Percentiles rank a stretch among this genome's conserved stretches.
Conservation (phyloP, 2,888 invertebrate genomes). For the Mythimna vitellina region DNA sequence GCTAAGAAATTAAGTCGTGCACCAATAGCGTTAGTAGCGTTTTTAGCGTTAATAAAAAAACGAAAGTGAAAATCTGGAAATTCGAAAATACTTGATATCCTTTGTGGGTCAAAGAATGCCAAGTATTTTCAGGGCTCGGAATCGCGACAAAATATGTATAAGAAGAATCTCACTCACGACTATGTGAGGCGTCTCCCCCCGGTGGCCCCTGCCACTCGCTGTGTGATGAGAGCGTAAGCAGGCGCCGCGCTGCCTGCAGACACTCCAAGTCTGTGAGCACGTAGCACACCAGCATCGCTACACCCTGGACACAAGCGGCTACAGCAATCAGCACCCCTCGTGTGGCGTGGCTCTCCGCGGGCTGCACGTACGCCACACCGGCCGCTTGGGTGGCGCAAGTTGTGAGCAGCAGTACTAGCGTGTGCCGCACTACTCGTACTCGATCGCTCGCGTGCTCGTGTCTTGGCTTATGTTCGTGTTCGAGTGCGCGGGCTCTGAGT, state of each 20-base stretch:
- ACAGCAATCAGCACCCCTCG: constrained; percentile 79
- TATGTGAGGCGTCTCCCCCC: constrained; percentile 91
- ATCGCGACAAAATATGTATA: not conserved
- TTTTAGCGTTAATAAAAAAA: no score
- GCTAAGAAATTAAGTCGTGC: no score
- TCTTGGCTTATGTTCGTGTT: constrained; percentile 67
- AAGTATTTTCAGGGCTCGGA: no score
- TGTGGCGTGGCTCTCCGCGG: constrained; percentile 74
- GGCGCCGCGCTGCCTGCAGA: constrained; percentile 81
- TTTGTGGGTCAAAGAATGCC: no score
- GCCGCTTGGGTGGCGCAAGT: constrained; percentile 82
- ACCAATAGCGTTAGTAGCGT: no score
- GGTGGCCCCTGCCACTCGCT: constrained; percentile 89
- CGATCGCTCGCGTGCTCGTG: constrained; percentile 87
- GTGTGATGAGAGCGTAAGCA: constrained; percentile 78
- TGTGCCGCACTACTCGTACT: constrained; percentile 78
- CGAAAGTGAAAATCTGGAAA: no score
- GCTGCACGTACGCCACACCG: constrained; percentile 85
- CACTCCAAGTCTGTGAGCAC: constrained; percentile 91
- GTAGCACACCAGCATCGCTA: constrained; percentile 91
- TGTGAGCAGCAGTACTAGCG: constrained; percentile 78
- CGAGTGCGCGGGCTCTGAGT: constrained; percentile 1
- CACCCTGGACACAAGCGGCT: constrained; percentile 85
- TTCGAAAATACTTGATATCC: no score
- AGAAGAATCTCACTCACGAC: constrained; percentile 85